phyloP scores from a whole-genome alignment of 2,797 vertebrate genomes.

The Mus spretus region DNA sequence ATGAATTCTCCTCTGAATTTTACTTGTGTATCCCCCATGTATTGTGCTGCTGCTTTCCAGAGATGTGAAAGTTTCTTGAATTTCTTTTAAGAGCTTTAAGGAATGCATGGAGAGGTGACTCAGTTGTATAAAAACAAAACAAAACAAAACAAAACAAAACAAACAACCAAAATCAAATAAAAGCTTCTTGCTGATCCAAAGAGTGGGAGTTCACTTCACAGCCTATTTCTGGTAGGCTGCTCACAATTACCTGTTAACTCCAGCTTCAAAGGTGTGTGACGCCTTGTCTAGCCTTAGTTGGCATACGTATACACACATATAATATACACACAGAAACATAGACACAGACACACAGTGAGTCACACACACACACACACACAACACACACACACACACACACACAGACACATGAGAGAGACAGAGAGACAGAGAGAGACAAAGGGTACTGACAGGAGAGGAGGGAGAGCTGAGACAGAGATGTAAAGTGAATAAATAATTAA shows the following conservation, averaged over 20 bases:
- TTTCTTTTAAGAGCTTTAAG: neutral
- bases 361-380: neutral
- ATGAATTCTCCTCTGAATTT: slow-evolving; percentile 69
- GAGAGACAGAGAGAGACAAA: neutral
- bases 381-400: accelerated
- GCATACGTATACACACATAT: too few species aligned
- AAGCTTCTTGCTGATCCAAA: neutral
- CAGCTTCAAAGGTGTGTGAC: neutral
- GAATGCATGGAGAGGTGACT: neutral
- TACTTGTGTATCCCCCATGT: neutral
- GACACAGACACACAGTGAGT: neutral
- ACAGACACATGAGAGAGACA: neutral
- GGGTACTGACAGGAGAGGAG: neutral
- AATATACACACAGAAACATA: too few species aligned
- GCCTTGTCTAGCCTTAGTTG: neutral
- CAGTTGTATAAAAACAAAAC: neutral
- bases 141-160: too few species aligned
- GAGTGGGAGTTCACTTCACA: neutral
- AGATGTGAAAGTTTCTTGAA: neutral
- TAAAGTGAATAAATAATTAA: neutral
- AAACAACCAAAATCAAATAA: too few species aligned
- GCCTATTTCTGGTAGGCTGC: neutral
- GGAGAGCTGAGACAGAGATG: too few species aligned
- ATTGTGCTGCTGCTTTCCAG: neutral
- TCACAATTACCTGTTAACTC: neutral